Percentiles rank a stretch among this genome's conserved stretches.
These are phyloP conservation scores for Plodia interpunctella DNA, from an alignment of 1,140 invertebrate species.

Conservation along the genomic window DNA sequence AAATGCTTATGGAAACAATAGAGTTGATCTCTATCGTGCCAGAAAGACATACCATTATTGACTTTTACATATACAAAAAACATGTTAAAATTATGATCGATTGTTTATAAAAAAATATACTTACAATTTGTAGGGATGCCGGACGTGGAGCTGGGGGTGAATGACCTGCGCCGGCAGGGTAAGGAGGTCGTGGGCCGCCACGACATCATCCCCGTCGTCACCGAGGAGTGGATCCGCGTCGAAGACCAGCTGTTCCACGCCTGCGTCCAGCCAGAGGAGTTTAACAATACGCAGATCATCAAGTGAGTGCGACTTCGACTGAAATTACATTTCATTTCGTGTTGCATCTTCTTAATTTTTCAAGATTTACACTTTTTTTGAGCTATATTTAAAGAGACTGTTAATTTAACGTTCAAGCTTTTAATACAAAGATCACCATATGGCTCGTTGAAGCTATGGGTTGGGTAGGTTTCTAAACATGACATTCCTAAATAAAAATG, in stretches of 20 bases:
- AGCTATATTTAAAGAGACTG: too few species aligned
- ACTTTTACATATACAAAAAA: not conserved
- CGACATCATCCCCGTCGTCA: conserved; percentile 99
- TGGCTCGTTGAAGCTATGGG: too few species aligned
- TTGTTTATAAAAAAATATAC: not conserved
- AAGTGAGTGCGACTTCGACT: conserved; percentile 78
- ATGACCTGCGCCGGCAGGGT: conserved; percentile 97
- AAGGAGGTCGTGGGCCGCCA: conserved; percentile 99
- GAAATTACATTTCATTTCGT: too few species aligned
- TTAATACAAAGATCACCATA: too few species aligned
- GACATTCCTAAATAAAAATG: too few species aligned
- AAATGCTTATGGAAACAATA: too few species aligned
- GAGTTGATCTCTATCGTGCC: too few species aligned
- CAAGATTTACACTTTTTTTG: too few species aligned
- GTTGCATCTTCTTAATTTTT: too few species aligned
- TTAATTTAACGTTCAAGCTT: too few species aligned
- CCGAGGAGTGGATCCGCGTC: conserved; percentile 99
- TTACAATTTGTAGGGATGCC: conserved; percentile 85
- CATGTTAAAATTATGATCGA: not conserved
- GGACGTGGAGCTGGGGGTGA: conserved; percentile 96
- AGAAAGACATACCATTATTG: too few species aligned
- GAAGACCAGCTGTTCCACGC: conserved; percentile 97
- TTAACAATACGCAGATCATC: conserved; percentile 93
- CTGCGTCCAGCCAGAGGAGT: conserved; percentile 94
- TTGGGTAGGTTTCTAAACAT: too few species aligned